Evolutionary conservation across 2,113 vertebrate genomes (phyloP).

Genomic region (Pagrus major): DNA sequence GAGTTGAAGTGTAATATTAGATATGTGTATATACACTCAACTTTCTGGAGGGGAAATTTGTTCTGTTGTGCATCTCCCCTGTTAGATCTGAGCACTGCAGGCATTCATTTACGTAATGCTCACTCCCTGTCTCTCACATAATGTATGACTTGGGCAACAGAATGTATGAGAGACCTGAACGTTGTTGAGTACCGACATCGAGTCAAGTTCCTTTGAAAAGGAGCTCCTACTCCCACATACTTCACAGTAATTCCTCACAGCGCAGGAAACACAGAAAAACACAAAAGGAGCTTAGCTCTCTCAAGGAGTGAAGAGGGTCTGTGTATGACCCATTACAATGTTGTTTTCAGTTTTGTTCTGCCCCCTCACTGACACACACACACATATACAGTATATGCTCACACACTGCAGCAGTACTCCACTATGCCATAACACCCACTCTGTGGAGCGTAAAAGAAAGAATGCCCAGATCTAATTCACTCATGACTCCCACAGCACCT

Average conservation of each 20-base stretch:
- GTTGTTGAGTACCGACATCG: conserved; percentile 32
- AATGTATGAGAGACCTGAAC: conserved; percentile 46
- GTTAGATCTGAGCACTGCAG: conserved; percentile 15
- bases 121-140: conserved; percentile 44
- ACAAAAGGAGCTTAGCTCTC: conserved; percentile 53
- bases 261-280: conserved; percentile 26
- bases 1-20: neutral
- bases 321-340: conserved; percentile 49
- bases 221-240: conserved; percentile 52
- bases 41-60: conserved; percentile 11
- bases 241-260: conserved; percentile 52
- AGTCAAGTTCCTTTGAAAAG: conserved; percentile 60
- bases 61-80: conserved; percentile 9
- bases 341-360: conserved; percentile 49
- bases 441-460: conserved; percentile 61
- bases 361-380: conserved; percentile 49
- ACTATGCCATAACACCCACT: conserved; percentile 67
- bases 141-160: conserved; percentile 23
- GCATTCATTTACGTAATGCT: conserved; percentile 51
- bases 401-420: conserved; percentile 64
- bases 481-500: conserved; percentile 71
- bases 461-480: conserved; percentile 76
- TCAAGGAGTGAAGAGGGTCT: conserved; percentile 50
- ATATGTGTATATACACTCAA: neutral
- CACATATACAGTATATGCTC: conserved; percentile 19